Evolutionary conservation across 2,888 invertebrate genomes (phyloP), one percentile per base, ranked within the genome.

Genomic region (Orthosia gothica): DNA sequence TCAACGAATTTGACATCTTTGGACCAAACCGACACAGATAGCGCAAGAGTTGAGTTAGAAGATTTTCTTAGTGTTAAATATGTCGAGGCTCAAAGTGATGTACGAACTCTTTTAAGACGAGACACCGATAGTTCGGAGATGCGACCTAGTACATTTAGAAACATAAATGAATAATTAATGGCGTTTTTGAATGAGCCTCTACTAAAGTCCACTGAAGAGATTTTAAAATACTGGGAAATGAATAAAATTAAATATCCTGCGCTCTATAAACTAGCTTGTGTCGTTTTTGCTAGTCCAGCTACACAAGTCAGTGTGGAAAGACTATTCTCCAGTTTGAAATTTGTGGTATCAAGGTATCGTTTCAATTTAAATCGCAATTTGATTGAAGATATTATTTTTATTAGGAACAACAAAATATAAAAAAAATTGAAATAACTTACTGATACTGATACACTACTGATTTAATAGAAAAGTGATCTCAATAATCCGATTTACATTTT

Each of bases 331-430:
- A 13, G n/a, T 59, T 59, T 59, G n/a, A 59, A 59, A 59, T 59
- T 40, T n/a, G 59, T 59, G n/a, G 59, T 59, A n/a, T 59, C 59
- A 13, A 59, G n/a, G 59, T 59, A 59, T 13, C 59, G 59, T 40
- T 59, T 59, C n/a, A 59, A 59, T 59, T 59, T 59, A 59, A 59
- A 59, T n/a, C n/a, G 59, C 59, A n/a, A 59, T 59, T 59, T 59
- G 12, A 59, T 59, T 59, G 32, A 59, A 59, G 59, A 59, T 59
- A 59, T 59, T 59, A 59, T 59, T 59, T 59, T 59, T 59, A 59
- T 59, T 59, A 59, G 40, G n/a, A 59, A 59, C 59, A 59, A 59
- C n/a, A 59, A 59, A 59, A 40, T 59, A 5, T 26, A 26, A n/a
- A n/a, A n/a, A n/a, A n/a, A n/a, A n/a, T n/a, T n/a, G n/a, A n/a